Evolutionary conservation across 2,888 invertebrate genomes (phyloP).

Genomic region (Oscheius sp.): DNA sequence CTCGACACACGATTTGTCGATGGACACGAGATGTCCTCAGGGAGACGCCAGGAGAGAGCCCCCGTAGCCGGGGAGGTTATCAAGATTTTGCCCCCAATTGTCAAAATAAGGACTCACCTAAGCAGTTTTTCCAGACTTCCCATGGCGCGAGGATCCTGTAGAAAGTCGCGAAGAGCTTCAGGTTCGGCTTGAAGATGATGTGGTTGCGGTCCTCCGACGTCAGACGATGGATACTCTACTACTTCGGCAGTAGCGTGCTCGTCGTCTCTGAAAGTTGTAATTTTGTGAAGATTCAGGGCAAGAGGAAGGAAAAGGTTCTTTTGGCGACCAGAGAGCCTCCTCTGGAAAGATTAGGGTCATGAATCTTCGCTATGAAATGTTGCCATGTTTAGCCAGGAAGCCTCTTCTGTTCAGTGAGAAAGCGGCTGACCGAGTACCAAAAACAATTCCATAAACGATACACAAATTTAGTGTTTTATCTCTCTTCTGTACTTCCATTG

Average conservation of each 20-base stretch:
- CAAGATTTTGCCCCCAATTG: no score
- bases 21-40: not conserved
- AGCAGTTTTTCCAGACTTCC: conserved; percentile 60
- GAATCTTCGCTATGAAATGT: no score
- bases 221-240: conserved; percentile 30
- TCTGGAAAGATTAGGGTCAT: not conserved
- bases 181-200: conserved; percentile 21
- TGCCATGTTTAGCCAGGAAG: no score
- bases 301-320: not conserved
- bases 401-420: not conserved
- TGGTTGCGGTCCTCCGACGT: conserved; percentile 4
- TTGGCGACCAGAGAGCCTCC: not conserved
- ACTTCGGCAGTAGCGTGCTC: conserved; percentile 33
- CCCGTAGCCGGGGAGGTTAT: no score
- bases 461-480: no score
- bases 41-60: conserved; percentile 3
- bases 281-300: not conserved
- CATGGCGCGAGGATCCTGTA: conserved; percentile 59
- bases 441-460: no score
- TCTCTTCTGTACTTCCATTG: no score
- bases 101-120: conserved; percentile 45
- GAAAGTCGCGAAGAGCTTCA: conserved; percentile 39
- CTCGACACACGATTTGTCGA: not conserved
- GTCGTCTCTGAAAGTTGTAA: conserved; percentile 35
- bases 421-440: not conserved